Percentiles rank a stretch among this genome's conserved stretches.
Evolutionary conservation across 2,113 vertebrate genomes (phyloP).

Genomic region (Podarcis muralis): DNA sequence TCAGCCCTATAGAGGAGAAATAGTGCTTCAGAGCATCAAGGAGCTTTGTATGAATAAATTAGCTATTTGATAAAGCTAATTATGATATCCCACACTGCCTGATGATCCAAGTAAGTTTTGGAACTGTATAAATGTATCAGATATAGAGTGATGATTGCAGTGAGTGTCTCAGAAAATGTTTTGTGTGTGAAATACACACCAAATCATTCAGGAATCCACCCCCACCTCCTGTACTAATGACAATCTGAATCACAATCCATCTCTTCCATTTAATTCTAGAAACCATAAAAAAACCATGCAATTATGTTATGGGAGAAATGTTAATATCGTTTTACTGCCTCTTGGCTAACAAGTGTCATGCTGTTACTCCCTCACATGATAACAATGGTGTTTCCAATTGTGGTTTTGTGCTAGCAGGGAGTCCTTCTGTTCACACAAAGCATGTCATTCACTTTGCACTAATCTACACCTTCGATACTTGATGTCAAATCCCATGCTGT

Average conservation of each 20-base stretch:
- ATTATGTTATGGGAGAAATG: background rate
- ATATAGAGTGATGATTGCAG: background rate
- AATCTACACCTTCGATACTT: background rate
- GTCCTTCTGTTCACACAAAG: too few relatives aligned
- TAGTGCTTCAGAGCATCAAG: constrained; percentile 8
- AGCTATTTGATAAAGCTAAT: constrained; percentile 27
- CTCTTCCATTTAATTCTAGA: background rate
- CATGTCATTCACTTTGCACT: too few relatives aligned
- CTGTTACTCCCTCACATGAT: background rate
- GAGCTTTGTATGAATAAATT: constrained; percentile 21
- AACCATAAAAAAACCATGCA: background rate
- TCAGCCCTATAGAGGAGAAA: constrained; percentile 11
- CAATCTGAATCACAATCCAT: background rate
- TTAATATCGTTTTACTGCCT: background rate
- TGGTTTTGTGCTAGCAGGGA: background rate
- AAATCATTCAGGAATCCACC: constrained; percentile 1
- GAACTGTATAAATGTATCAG: background rate
- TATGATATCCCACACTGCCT: background rate
- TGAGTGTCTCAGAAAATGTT: background rate
- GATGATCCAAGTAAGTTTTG: constrained; percentile 6
- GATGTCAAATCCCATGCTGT: background rate
- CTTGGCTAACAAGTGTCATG: background rate
- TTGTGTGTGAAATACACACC: constrained; percentile 10
- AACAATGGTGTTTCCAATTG: background rate
- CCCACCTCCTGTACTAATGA: background rate